Evolutionary conservation across 2,888 invertebrate genomes (phyloP), one percentile per base, ranked within the genome.

Genomic region (Amphipyra berbera): DNA sequence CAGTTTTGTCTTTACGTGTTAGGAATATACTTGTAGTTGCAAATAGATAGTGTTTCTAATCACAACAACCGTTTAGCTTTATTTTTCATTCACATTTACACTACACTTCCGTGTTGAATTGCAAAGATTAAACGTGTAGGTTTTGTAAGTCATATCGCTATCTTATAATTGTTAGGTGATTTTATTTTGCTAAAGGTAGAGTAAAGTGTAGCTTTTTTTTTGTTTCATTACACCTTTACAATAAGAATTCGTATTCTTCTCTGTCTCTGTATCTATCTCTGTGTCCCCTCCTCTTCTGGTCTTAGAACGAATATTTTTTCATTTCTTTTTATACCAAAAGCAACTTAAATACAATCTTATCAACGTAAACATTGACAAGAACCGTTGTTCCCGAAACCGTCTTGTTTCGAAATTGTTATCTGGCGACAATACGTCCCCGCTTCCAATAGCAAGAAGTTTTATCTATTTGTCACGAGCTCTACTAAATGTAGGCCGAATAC

Each of bases 391-490:
- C 75, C 73, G 56, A 83, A 84, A 88, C 76, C 52, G 68, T 70
- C 61, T 73, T 61, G 71, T 89, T 90, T 83, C 82, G 81, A 84
- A 85, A 88, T 82, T 73, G 77, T 88, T 88, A 88, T 90, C 88
- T 84, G 52, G 50, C 69, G 76, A 69, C 83, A 78, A 45, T 72
- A 68, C 73, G 82, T 82, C 82, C 70, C 82, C 77, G 59, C 53
- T 78, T 86, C 89, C 89, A 91, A 91, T 92, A 91, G 87, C 79
- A 58, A 73, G 83, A 85, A 81, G 84, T 76, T 82, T 88, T 90
- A 90, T 91, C 89, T 87, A 81, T 86, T 83, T 86, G 89, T 88
- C 90, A 90, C 89, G 86, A 82, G 83, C 77, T 78, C 75, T 77
- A 79, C 73, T 65, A 79, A 81, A 83, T 80, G 76, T 78, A 81